Base-by-base conservation (phyloP, 2,888 invertebrate species). In the Pseudeuparius sepicola region DNA sequence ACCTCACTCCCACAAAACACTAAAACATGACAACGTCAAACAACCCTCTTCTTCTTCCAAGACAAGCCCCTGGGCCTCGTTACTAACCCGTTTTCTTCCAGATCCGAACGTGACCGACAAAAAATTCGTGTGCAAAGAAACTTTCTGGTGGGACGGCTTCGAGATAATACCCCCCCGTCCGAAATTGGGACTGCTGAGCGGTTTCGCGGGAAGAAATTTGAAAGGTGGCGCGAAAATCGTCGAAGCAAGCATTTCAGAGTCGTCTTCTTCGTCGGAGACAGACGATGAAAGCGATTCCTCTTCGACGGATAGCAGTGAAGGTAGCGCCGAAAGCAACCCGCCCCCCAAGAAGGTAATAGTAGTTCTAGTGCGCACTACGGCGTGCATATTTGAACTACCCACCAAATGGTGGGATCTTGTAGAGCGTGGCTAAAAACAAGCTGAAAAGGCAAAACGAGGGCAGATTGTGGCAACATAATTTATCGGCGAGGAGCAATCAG, bases 401-500 rank as follows among this genome's bases (percentile, higher is more conserved):
- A n/a, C n/a, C n/a, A n/a, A n/a, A n/a, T n/a, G n/a, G n/a, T n/a
- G n/a, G n/a, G n/a, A n/a, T n/a, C 14, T 43, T 34, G 6, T 16
- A 40, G 44, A 30, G 20, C 20, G 31, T 43, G 4, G 34, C 27
- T 14, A 43, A 35, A 24, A 43, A 38, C 31, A 45, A 46, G 31
- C 33, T 34, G 2, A 51, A 46, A 27, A 55, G 51, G 31, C 51
- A 50, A 23, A 37, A 32, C 26, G 64, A 65, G 6, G 74, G 73
- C 4, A 71, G 78, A 14, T 72, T 75, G 49, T 88, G 88, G 88
- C 78, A 77, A 41, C 65, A 75, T 12, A 78, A 80, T 46, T 63
- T 82, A 36, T 80, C 84, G 0, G 80, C 85, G 3, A 73, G 88
- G 46, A 84, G 81, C 53, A 89, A 89, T 64, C 88, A 89, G 59